A percentile compares a stretch with the other conserved stretches of the same genome.
Evolutionary conservation across 2,888 invertebrate genomes (phyloP).

Genomic region (Volucella inflata): DNA sequence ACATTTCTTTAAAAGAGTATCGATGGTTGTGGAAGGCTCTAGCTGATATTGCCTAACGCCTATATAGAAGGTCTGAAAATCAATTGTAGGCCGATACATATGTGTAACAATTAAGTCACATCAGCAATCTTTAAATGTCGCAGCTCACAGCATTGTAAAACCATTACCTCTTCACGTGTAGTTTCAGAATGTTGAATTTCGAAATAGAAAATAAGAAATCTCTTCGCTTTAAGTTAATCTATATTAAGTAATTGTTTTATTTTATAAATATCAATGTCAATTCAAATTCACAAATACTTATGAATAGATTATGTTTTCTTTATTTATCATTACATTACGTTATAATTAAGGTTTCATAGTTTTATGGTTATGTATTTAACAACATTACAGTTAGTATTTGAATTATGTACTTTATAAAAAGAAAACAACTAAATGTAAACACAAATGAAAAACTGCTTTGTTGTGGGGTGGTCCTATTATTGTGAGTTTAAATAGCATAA

Average conservation of each 20-base stretch:
- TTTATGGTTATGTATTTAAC: conserved; percentile 36
- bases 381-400: conserved; percentile 54
- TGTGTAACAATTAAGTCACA: too few species aligned
- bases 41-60: too few species aligned
- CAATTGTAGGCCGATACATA: too few species aligned
- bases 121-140: too few species aligned
- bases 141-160: too few species aligned
- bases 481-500: conserved; percentile 20
- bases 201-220: not conserved
- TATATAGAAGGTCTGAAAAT: too few species aligned
- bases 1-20: too few species aligned
- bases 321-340: conserved; percentile 18
- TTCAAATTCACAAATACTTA: conserved; percentile 52
- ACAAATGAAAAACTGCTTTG: conserved; percentile 39
- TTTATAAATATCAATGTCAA: conserved; percentile 69
- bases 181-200: not conserved
- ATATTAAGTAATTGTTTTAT: conserved; percentile 43
- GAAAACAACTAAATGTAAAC: conserved; percentile 25
- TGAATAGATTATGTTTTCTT: conserved; percentile 20
- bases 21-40: too few species aligned
- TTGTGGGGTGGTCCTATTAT: conserved; percentile 9
- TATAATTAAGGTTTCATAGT: conserved; percentile 36
- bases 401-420: conserved; percentile 31
- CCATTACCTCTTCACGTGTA: too few species aligned
- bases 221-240: not conserved